Evolutionary conservation across 2,113 vertebrate genomes (phyloP), one percentile per base, ranked within the genome.

Genomic region (Benitochromis conjunctus): DNA sequence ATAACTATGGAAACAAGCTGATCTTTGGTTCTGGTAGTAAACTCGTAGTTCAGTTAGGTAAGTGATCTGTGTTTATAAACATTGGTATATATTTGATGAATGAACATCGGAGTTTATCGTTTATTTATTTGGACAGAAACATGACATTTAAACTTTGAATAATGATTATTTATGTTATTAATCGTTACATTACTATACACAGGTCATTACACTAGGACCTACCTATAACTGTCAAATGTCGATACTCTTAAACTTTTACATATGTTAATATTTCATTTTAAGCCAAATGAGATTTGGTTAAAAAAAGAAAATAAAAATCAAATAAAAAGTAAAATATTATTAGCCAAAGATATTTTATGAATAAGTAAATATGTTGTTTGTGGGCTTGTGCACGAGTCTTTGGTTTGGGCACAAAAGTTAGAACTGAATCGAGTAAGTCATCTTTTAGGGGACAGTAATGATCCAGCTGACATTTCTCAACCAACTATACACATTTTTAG

Each of bases 391-490:
- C 31, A 41, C 64, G 26, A 26, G 26, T 79, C 56, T 92, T 92
- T 88, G 89, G 85, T 14, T 79, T n/a, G 16, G 87, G 91, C 12
- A 57, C n/a, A 8, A 90, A 80, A 62, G 60, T 64, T 38, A 64
- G 6, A 38, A 38, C 6, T 58, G 51, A 36, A 0, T 29, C 43
- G 54, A 62, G 56, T 84, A 78, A 83, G 81, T 76, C 0, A 10
- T 0, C 38, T 64, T 64, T 38, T 64, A 64, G 19, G 34, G 34
- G 38, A 13, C 60, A 64, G 10, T 38, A 64, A 8, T 2, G 2
- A 38, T 21, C 1, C 19, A n/a, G 34, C 6, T 0, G 60, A 8
- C 4, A 0, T 3, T 64, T 0, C 34, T 13, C 60, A 38, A 19
- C 60, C 7, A 1, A 19, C 57, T 26, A 2, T 56, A 21, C 21